A percentile compares a stretch with the other conserved stretches of the same genome.
Evolutionary conservation across 2,797 vertebrate genomes (phyloP).

Genomic region (Rhinella marina): DNA sequence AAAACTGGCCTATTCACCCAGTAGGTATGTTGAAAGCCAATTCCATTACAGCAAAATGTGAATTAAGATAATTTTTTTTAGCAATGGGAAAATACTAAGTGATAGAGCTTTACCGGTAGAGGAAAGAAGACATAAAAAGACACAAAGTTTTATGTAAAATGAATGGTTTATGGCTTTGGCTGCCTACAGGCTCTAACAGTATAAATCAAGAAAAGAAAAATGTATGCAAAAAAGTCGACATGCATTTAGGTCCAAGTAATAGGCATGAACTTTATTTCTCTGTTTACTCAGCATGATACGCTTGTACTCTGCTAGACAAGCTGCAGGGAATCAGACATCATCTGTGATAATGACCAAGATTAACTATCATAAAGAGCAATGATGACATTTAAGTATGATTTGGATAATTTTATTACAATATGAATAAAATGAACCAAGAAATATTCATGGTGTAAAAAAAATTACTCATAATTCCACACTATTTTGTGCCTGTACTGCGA

Average conservation of each 20-base stretch:
- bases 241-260: not conserved
- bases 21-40: not conserved
- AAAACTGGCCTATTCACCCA: not conserved
- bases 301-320: slow-evolving; percentile 23
- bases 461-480: not conserved
- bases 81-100: not conserved
- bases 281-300: slow-evolving; percentile 16
- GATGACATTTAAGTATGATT: slow-evolving; percentile 29
- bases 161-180: not conserved
- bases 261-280: slow-evolving; percentile 21
- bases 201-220: not conserved
- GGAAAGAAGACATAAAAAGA: not conserved
- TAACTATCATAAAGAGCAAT: slow-evolving; percentile 28
- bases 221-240: slow-evolving; percentile 7
- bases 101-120: not conserved
- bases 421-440: slow-evolving; percentile 10
- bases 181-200: not conserved
- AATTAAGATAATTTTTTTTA: not conserved
- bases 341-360: slow-evolving; percentile 28
- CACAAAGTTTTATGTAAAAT: slow-evolving; percentile 10
- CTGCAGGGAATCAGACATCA: slow-evolving; percentile 18
- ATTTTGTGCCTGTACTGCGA: not conserved
- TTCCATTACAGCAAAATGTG: not conserved
- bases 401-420: slow-evolving; percentile 14
- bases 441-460: not conserved